These are phyloP conservation scores for Zaprionus ornatus DNA, from an alignment of 1,140 invertebrate species.

Conservation along the genomic window DNA sequence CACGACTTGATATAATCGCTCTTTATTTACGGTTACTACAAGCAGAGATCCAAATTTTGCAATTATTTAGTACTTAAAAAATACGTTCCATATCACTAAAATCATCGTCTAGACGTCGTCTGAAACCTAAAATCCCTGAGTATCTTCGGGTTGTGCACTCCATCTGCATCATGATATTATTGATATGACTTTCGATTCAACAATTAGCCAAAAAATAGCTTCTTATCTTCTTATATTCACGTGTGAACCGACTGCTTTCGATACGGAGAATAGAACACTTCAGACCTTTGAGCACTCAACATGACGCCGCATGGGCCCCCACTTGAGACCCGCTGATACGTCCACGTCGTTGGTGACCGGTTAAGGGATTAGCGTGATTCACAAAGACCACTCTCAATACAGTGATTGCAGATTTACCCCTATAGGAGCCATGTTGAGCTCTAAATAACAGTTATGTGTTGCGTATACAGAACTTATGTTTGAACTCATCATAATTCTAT, in stretches of 20 bases:
- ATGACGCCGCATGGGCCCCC: conserved; percentile 22
- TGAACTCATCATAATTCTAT: background rate
- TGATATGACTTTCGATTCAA: conserved; percentile 8
- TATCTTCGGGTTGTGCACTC: conserved; percentile 6
- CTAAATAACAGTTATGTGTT: conserved; percentile 3
- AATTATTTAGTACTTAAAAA: background rate
- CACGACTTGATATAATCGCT: background rate
- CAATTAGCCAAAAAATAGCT: conserved; percentile 29
- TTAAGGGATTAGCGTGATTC: conserved; percentile 39
- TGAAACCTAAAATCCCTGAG: background rate
- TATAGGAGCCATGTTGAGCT: background rate
- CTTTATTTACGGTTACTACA: background rate
- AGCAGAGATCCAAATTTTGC: background rate
- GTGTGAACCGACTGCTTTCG: conserved; percentile 59
- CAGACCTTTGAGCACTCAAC: conserved; percentile 55
- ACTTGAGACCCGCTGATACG: conserved; percentile 28
- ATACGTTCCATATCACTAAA: background rate
- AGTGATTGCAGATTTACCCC: background rate
- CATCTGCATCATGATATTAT: background rate
- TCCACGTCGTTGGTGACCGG: background rate
- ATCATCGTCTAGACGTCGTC: background rate
- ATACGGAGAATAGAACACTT: conserved; percentile 41
- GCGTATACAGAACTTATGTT: background rate
- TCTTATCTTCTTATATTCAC: conserved; percentile 48
- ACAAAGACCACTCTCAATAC: background rate